Evolutionary conservation across 2,888 invertebrate species (phyloP).

Genomic region (Trichopria drosophilae): DNA sequence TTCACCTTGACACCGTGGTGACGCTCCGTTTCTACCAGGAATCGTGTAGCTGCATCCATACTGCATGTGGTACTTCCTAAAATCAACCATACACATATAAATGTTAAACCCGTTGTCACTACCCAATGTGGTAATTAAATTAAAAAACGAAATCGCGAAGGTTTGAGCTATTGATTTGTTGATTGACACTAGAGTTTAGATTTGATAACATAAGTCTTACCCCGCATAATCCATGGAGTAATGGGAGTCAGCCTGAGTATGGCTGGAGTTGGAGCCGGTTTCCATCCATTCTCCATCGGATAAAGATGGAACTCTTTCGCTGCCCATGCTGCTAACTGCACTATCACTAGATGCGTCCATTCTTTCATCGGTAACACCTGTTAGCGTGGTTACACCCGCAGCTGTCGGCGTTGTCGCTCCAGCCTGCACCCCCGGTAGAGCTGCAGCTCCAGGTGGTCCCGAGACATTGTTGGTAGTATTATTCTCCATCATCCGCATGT

Average conservation of each 20-base stretch:
- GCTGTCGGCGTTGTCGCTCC: slow-evolving; percentile 53
- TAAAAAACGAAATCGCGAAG: too few relatives aligned
- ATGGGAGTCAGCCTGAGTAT: slow-evolving; percentile 64
- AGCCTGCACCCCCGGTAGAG: slow-evolving; percentile 51
- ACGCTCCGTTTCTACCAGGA: slow-evolving; percentile 53
- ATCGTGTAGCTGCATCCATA: slow-evolving; percentile 71
- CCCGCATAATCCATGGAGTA: slow-evolving; percentile 72
- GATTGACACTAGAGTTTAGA: too few relatives aligned
- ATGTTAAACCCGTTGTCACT: too few relatives aligned
- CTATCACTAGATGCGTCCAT: slow-evolving; percentile 88
- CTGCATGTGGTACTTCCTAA: slow-evolving; percentile 69
- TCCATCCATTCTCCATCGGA: slow-evolving; percentile 94
- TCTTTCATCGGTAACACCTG: slow-evolving; percentile 64
- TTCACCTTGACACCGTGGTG: slow-evolving; percentile 59
- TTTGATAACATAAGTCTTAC: too few relatives aligned
- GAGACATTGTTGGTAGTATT: slow-evolving; percentile 53
- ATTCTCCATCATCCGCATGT: slow-evolving; percentile 81
- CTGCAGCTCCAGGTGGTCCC: slow-evolving; percentile 50
- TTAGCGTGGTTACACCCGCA: slow-evolving; percentile 53
- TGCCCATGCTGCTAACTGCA: slow-evolving; percentile 91
- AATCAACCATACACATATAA: slow-evolving; percentile 35
- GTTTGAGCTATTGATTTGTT: too few relatives aligned
- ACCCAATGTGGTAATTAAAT: too few relatives aligned
- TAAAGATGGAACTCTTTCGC: slow-evolving; percentile 83
- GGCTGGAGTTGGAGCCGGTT: slow-evolving; percentile 78